These are phyloP conservation scores for Scalopus aquaticus DNA, from an alignment of 2,113 vertebrate genomes.

Conservation along the genomic window DNA sequence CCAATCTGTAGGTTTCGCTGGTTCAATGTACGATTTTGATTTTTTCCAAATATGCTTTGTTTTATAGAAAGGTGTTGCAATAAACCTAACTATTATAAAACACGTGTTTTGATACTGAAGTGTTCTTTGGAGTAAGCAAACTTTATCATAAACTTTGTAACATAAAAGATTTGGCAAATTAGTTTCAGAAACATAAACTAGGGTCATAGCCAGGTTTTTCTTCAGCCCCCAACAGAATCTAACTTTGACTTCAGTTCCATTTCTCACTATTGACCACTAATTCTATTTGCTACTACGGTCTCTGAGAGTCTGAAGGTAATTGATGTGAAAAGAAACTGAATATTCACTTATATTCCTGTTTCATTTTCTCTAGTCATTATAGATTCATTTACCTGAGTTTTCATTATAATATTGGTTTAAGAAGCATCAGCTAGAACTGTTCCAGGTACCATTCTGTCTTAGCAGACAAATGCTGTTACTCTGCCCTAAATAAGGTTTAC, in stretches of 20 bases:
- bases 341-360: background rate
- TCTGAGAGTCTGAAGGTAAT: slow-evolving; percentile 7
- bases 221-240: background rate
- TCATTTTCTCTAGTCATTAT: slow-evolving; percentile 26
- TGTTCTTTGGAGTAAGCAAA: background rate
- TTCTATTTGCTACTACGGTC: slow-evolving; percentile 8
- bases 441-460: background rate
- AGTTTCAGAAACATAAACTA: background rate
- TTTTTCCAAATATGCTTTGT: background rate
- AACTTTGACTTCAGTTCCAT: background rate
- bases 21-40: background rate
- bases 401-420: background rate
- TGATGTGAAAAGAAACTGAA: slow-evolving; percentile 3
- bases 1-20: background rate
- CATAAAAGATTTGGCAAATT: background rate
- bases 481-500: background rate
- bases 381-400: slow-evolving; percentile 34
- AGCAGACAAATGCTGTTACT: background rate
- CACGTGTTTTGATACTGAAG: background rate
- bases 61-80: background rate
- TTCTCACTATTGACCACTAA: background rate
- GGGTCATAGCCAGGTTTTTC: background rate
- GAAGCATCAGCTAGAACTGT: background rate
- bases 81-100: background rate
- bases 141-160: background rate